Base-by-base conservation (phyloP, 2,888 invertebrate species). In the Polyommatus iphigenia region DNA sequence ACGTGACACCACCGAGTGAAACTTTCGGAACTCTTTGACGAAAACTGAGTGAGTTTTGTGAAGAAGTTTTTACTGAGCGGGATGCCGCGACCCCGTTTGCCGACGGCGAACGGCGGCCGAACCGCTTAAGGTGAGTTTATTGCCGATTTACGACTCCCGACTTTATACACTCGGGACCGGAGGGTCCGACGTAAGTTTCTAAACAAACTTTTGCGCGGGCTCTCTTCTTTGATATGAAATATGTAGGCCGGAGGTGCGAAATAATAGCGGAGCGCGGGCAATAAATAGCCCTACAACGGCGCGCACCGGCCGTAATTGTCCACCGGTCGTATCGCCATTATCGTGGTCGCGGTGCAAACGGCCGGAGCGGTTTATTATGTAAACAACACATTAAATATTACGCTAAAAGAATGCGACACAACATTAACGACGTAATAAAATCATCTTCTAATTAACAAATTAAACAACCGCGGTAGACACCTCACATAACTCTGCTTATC, bases 61-160 rank as follows among this genome's bases (percentile, higher is more conserved):
- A 91, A 90, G 89, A 90, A 89, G 88, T 91, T 90, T 86, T 86
- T 87, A 87, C 85, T 85, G 85, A 86, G 89, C 89, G 91, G 89
- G 85, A 93, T 93, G 93, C 89, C 91, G 91, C 90, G 90, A 86
- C 88, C 87, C 86, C 87, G 89, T 86, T 88, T 86, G 88, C 93
- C 93, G 93, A 83, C 93, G 93, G 93, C 89, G 88, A 89, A 87
- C 87, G 87, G 90, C 91, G 89, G 88, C 88, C 88, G 89, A 86
- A 85, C 89, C 90, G 91, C 91, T 87, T 93, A 90, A 93, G 93
- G 93, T 94, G 88, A 93, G 93, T 93, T 93, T 92, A 92, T 92
- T 89, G 92, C 89, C 93, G 90, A 92, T 93, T 92, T 92, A 92
- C 89, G 86, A 89, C 89, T 87, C 88, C 88, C 88, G 86, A 89